These are phyloP conservation scores for Marmota monax DNA, from an alignment of 2,113 vertebrate genomes.

Conservation along the genomic window DNA sequence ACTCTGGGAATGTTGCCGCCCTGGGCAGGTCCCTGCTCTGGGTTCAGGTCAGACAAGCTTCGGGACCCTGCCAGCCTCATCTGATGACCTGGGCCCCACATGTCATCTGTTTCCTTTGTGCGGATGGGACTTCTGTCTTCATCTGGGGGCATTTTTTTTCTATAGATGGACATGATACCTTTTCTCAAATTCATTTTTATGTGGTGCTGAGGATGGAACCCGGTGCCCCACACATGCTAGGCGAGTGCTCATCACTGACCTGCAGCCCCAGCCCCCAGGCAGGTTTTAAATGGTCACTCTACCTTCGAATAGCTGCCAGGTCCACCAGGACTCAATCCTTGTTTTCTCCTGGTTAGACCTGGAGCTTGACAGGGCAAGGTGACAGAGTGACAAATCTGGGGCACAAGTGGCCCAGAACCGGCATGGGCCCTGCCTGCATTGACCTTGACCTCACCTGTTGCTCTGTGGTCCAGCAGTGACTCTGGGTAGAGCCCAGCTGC, in stretches of 20 bases:
- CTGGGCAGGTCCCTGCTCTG: not conserved
- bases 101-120: not conserved
- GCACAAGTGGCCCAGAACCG: not conserved
- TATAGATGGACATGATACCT: too few relatives aligned
- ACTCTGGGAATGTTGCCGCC: not conserved
- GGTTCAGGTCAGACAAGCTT: not conserved
- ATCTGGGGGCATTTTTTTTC: not conserved
- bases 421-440: not conserved
- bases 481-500: slow-evolving; percentile 23
- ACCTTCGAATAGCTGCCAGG: not conserved
- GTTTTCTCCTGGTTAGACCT: not conserved
- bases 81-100: not conserved
- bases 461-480: not conserved
- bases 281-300: not conserved
- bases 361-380: not conserved
- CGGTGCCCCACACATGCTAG: too few relatives aligned
- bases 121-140: not conserved
- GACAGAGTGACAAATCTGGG: not conserved
- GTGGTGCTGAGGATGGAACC: too few relatives aligned
- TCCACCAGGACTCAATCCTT: not conserved
- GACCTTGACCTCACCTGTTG: slow-evolving; percentile 47
- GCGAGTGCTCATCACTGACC: too few relatives aligned
- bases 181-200: too few relatives aligned
- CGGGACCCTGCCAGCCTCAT: not conserved
- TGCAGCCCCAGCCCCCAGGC: not conserved